Evolutionary conservation across 2,797 vertebrate genomes (phyloP), one percentile per base, ranked within the genome.

Genomic region (Varecia variegata): DNA sequence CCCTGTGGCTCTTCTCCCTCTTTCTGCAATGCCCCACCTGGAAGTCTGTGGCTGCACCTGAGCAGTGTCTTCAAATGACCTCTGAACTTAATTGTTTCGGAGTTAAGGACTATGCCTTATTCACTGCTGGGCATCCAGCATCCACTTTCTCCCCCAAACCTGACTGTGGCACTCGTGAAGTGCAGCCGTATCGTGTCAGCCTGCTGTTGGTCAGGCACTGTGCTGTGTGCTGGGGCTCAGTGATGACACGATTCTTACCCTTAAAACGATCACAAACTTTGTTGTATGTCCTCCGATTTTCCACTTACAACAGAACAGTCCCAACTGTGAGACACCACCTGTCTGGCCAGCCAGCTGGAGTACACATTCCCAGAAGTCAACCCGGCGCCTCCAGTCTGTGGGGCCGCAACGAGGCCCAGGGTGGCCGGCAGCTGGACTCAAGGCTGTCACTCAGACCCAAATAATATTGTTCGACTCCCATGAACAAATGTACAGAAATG

Each of bases 361-460:
- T 1, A 0, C 3, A 9, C 10, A 30, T 38, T 38, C 25, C 58
- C 13, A 58, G 58, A 12, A 18, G 10, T 27, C 15, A 20, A 3
- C 8, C 40, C 56, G 14, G 15, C 8, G 25, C 11, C 54, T 81
- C 45, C 47, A 23, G n/a, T 58, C 76, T 32, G 7, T 35, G 35
- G 43, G 1, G 67, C 32, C 47, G 4, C 18, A 17, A 54, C 0
- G 2, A 21, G 50, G 9, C 6, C n/a, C 85, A 43, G 54, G 6
- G 6, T 0, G 1, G 5, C 70, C 11, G 2, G 45, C 45, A n/a
- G 73, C 45, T 50, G 5, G 10, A 20, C 45, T 76, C 45, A 20
- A 76, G 45, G 45, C 47, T 35, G 12, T 52, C n/a, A 12, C 47
- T 77, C 20, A 25, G 74, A 35, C n/a, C 6, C 20, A 35, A 52